Base-by-base conservation (phyloP, 2,113 vertebrate genomes). In the Leucoraja erinaceus region DNA sequence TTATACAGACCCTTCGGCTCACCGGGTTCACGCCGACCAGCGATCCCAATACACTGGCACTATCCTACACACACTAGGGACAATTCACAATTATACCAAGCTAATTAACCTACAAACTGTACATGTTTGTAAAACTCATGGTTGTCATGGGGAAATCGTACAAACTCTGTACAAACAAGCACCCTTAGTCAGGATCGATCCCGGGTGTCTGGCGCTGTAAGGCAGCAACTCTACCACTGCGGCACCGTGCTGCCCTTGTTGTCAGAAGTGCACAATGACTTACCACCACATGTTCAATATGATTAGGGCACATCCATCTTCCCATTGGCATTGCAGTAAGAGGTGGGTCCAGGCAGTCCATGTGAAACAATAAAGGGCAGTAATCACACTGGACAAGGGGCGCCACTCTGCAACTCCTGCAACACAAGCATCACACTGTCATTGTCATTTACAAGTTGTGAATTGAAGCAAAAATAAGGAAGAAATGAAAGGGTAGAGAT, bases 251-350 rank as follows among this genome's bases (percentile, higher is more conserved):
- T 47, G 38, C 38, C 38, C 38, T 47, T 47, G 86, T 47, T 47
- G 86, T 9, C 4, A 70, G 2, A 11, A 83, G 10, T 59, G 20
- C 33, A 0, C 61, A 33, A 68, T 33, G 6, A 93, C 98, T 97
- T 96, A 99, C 99, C 97, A 98, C 97, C 94, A 98, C 95, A 78
- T 99, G 98, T 95, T 99, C 98, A 16, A 98, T 98, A 93, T 99
- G 99, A 95, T 99, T 99, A 31, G 99, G 99, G 95, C 99, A 99
- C 99, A 99, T 99, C 99, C 98, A 99, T 95, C 98, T 97, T 93
- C 98, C 99, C 93, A 98, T 96, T 93, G 99, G 99, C 97, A 98
- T 97, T 94, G 98, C 98, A 94, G 98, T 99, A 94, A 99, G 98
- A 0, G 99, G 99, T 12, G 99, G 99, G 94, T 99, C 97, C 94